Evolutionary conservation across 2,113 vertebrate genomes (phyloP).

Genomic region (Ia io): DNA sequence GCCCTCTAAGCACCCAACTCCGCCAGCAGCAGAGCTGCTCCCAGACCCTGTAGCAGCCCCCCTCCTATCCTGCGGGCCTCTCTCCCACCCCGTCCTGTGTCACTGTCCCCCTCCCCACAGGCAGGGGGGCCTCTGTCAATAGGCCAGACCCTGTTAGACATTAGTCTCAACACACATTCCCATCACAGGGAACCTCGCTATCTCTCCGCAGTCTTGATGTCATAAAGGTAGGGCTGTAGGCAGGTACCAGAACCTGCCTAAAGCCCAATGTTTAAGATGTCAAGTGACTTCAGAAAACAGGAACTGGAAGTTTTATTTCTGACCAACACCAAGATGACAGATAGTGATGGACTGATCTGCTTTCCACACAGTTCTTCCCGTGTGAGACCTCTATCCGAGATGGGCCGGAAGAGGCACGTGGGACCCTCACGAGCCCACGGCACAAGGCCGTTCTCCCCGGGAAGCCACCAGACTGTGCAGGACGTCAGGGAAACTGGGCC

Average conservation of each 20-base stretch:
- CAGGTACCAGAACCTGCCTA: not conserved
- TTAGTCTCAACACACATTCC: not conserved
- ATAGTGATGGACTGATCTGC: accelerated
- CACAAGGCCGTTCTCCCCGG: not conserved
- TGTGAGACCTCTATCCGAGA: not conserved
- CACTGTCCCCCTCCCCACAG: too few species aligned
- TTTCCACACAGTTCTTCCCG: not conserved
- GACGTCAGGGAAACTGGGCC: not conserved
- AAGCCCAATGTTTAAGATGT: not conserved
- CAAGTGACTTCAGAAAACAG: not conserved
- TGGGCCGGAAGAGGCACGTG: accelerated
- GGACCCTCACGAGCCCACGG: not conserved
- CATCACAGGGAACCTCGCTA: not conserved
- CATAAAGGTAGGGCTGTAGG: not conserved
- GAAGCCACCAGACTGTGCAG: not conserved
- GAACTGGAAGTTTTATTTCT: not conserved
- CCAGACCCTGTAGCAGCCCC: too few species aligned
- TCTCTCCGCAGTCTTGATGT: too few species aligned
- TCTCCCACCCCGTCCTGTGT: too few species aligned
- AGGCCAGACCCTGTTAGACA: not conserved
- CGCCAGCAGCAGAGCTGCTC: not conserved
- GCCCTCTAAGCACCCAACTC: not conserved
- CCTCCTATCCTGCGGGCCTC: not conserved
- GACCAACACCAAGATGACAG: not conserved
- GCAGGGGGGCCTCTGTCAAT: not conserved